Evolutionary conservation across 2,797 vertebrate species (phyloP).

Genomic region (Brachymystax lenok): DNA sequence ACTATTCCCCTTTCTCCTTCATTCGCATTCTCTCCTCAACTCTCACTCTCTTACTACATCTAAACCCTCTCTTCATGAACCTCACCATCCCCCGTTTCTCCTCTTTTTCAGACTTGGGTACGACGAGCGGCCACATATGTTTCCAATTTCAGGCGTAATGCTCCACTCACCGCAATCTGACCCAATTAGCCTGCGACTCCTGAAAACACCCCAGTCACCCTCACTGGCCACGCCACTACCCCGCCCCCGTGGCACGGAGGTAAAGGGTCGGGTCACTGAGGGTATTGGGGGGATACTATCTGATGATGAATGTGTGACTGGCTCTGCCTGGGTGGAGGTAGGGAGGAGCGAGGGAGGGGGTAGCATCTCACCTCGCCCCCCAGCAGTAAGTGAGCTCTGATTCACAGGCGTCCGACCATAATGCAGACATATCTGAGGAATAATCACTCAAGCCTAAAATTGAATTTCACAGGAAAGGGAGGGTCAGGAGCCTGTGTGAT

Average conservation of each 20-base stretch:
- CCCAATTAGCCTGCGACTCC: slow-evolving; percentile 71
- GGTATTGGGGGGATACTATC: slow-evolving; percentile 1
- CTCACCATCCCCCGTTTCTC: neutral
- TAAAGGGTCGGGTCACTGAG: slow-evolving; percentile 56
- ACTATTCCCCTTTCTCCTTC: slow-evolving; percentile 1
- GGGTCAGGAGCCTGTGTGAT: slow-evolving; percentile 54
- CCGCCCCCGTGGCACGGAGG: slow-evolving; percentile 52
- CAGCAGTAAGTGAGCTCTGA: slow-evolving; percentile 2
- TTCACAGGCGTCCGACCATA: slow-evolving; percentile 6
- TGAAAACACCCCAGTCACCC: slow-evolving; percentile 60
- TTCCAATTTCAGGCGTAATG: slow-evolving; percentile 76
- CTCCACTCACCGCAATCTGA: slow-evolving; percentile 65
- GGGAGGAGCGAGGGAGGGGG: too few species aligned
- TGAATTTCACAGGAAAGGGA: slow-evolving; percentile 56
- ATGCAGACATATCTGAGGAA: slow-evolving; percentile 37
- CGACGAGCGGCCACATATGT: slow-evolving; percentile 45
- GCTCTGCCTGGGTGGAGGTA: slow-evolving; percentile 15
- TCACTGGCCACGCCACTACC: slow-evolving; percentile 37
- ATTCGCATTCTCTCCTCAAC: neutral
- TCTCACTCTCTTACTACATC: neutral
- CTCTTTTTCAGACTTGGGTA: slow-evolving; percentile 1
- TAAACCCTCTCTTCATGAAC: neutral
- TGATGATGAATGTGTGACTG: slow-evolving; percentile 14
- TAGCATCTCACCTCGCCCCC: neutral
- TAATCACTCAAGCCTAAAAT: slow-evolving; percentile 54